Percentiles rank a stretch among this genome's conserved stretches.
phyloP scores from a whole-genome alignment of 2,888 invertebrate species.

The Willowsia nigromaculata region DNA sequence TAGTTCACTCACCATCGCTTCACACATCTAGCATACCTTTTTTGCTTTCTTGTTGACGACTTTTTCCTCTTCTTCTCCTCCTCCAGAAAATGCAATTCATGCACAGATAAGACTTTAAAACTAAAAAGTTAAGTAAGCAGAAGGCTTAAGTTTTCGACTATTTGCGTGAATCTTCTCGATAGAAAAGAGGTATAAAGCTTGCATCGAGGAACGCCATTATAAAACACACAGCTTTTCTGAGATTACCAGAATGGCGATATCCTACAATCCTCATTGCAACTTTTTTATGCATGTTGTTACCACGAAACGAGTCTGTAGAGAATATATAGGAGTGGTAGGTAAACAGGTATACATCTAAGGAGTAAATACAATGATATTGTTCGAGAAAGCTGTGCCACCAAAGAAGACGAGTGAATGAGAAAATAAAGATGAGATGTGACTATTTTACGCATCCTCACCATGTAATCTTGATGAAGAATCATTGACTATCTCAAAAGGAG shows the following conservation, averaged over 20 bases:
- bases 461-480: conserved; percentile 73
- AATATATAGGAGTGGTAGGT: background rate
- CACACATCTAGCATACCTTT: conserved; percentile 2
- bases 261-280: conserved; percentile 48
- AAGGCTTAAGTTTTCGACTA: conserved; percentile 32
- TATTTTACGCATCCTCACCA: conserved; percentile 70
- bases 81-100: conserved; percentile 46
- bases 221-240: conserved; percentile 38
- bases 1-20: background rate
- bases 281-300: conserved; percentile 47
- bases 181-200: conserved; percentile 3
- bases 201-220: background rate
- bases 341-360: background rate
- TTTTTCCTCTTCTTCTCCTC: background rate
- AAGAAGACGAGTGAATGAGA: background rate
- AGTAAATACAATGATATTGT: background rate
- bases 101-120: conserved; percentile 62
- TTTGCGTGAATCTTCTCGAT: conserved; percentile 21
- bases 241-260: conserved; percentile 56
- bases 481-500: conserved; percentile 61
- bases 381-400: background rate
- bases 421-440: conserved; percentile 68
- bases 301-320: background rate
- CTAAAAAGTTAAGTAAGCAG: conserved; percentile 43
- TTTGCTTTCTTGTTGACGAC: conserved; percentile 7